Percentiles rank a stretch among this genome's conserved stretches.
Evolutionary conservation across 2,113 vertebrate genomes (phyloP).

Genomic region (Orthonyx spaldingii): DNA sequence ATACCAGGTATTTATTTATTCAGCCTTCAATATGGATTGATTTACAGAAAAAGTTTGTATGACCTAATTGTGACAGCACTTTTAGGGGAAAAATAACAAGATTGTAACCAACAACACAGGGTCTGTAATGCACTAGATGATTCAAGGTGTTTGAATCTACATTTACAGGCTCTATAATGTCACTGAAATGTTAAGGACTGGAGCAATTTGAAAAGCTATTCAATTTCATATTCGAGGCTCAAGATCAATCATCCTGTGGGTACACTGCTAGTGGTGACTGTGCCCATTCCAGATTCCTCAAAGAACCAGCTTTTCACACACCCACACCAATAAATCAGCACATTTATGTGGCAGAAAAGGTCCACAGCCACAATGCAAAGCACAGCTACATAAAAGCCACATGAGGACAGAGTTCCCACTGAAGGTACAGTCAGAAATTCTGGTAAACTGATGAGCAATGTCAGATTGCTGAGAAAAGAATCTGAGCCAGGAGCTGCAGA

Average conservation of each 20-base stretch:
- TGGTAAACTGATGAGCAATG: neutral
- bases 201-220: neutral
- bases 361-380: neutral
- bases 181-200: neutral
- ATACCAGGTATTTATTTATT: neutral
- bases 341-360: fast-evolving
- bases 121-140: neutral
- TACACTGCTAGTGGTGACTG: neutral
- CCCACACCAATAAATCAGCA: neutral
- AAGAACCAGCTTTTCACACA: neutral
- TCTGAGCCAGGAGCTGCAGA: neutral
- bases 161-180: neutral
- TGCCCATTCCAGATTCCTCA: neutral
- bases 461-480: fast-evolving
- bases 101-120: neutral
- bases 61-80: neutral
- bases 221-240: neutral
- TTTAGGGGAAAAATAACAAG: neutral
- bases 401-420: neutral
- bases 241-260: neutral
- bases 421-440: neutral
- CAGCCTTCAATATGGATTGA: neutral
- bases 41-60: neutral
- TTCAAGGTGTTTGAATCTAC: neutral
- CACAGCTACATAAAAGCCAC: neutral